These are phyloP conservation scores for Brevimyrus niger DNA, from an alignment of 2,113 vertebrate genomes.

Conservation along the genomic window DNA sequence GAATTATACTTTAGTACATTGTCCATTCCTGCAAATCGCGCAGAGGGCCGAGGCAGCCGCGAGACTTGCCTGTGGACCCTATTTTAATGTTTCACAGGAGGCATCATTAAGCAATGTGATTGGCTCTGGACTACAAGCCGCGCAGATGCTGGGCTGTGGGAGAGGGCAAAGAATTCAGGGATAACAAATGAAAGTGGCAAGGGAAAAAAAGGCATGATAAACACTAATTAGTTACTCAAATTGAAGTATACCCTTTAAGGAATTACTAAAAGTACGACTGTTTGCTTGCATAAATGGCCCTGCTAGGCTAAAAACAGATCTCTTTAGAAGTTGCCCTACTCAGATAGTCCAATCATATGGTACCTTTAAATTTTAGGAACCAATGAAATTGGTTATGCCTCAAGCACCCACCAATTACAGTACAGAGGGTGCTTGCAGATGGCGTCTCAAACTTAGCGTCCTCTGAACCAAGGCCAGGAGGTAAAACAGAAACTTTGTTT, in stretches of 20 bases:
- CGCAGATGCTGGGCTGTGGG: constrained; percentile 38
- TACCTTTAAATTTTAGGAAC: not conserved
- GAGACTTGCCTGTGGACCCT: not conserved
- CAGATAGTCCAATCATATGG: not conserved
- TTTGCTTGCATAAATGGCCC: constrained; percentile 57
- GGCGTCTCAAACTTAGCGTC: not conserved
- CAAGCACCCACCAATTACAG: not conserved
- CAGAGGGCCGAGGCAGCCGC: not conserved
- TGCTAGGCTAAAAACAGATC: constrained; percentile 26
- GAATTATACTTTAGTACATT: not conserved
- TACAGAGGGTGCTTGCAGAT: not conserved
- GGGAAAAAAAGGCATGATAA: constrained; percentile 49
- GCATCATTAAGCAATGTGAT: constrained; percentile 45
- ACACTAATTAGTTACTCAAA: constrained; percentile 61
- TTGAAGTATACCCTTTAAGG: constrained; percentile 59
- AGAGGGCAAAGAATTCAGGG: constrained; percentile 32
- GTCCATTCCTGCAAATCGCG: not conserved
- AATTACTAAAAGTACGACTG: constrained; percentile 56
- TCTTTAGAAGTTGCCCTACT: not conserved
- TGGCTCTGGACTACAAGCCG: constrained; percentile 27
- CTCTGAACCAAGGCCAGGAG: not conserved
- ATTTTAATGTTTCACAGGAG: constrained; percentile 39
- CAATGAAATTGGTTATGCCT: not conserved
- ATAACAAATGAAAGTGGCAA: constrained; percentile 19
- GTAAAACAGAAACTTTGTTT: not conserved